phyloP scores from a whole-genome alignment of 2,113 vertebrate species.

The Scytalopus superciliaris region DNA sequence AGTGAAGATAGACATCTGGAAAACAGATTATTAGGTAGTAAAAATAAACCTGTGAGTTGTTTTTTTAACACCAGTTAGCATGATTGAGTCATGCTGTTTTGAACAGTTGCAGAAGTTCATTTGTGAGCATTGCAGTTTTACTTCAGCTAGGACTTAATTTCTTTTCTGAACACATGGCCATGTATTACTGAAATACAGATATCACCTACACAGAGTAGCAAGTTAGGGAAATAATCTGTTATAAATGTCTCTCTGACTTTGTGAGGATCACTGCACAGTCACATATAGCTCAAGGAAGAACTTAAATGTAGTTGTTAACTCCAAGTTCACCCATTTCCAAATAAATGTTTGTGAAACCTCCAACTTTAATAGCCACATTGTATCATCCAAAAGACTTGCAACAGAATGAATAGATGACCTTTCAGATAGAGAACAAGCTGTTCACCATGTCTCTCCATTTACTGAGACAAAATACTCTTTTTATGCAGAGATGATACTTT shows the following conservation, averaged over 20 bases:
- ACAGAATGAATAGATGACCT: conserved; percentile 21
- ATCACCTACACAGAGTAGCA: neutral
- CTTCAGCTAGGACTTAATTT: neutral
- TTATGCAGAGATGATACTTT: conserved; percentile 41
- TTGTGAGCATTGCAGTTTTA: neutral
- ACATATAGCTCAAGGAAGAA: neutral
- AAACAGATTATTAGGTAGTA: neutral
- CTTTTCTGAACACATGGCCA: neutral
- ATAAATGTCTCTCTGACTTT: neutral
- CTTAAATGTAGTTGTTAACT: neutral
- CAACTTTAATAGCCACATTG: neutral
- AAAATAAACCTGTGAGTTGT: neutral
- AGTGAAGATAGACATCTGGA: neutral
- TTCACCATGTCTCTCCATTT: conserved; percentile 37
- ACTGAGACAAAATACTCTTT: conserved; percentile 42
- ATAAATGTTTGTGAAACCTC: conserved; percentile 42
- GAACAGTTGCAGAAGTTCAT: neutral
- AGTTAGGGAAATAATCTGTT: neutral
- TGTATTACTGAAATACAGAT: neutral
- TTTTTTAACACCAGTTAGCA: neutral
- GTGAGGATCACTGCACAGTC: neutral
- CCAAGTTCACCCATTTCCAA: neutral
- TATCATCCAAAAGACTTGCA: neutral
- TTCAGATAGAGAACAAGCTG: conserved; percentile 33
- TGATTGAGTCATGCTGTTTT: neutral